Evolutionary conservation across 2,113 vertebrate genomes (phyloP).

Genomic region (Myotis davidii): DNA sequence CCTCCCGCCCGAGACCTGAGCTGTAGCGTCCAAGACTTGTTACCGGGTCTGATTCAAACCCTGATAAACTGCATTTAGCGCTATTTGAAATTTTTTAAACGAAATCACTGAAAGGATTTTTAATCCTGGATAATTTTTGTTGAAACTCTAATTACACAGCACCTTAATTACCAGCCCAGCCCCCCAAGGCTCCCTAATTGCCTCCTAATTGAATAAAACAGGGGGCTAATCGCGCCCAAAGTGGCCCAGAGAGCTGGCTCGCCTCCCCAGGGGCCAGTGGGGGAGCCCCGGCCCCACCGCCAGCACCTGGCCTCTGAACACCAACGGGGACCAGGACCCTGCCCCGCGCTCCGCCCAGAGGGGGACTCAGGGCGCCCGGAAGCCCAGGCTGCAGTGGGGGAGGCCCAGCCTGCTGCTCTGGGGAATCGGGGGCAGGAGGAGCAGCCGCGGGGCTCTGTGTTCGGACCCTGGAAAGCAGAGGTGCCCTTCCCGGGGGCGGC

Average conservation of each 20-base stretch:
- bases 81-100: slow-evolving; percentile 74
- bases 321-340: background rate
- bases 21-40: background rate
- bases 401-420: background rate
- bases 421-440: background rate
- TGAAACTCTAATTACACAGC: slow-evolving; percentile 86
- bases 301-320: background rate
- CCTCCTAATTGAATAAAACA: slow-evolving; percentile 85
- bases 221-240: slow-evolving; percentile 77
- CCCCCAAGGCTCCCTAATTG: slow-evolving; percentile 84
- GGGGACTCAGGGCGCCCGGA: rapidly evolving
- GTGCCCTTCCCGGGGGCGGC: background rate
- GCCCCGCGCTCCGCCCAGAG: background rate
- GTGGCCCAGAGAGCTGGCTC: background rate
- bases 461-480: background rate
- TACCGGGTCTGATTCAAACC: slow-evolving; percentile 56
- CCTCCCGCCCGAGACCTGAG: background rate
- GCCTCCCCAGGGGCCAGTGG: background rate
- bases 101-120: slow-evolving; percentile 79
- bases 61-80: slow-evolving; percentile 65
- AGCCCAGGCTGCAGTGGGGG: rapidly evolving
- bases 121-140: slow-evolving; percentile 85
- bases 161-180: slow-evolving; percentile 85
- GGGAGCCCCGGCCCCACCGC: background rate
- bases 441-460: no score